Evolutionary conservation across 2,797 vertebrate genomes (phyloP), one percentile per base, ranked within the genome.

Genomic region (Harpagifer antarcticus): DNA sequence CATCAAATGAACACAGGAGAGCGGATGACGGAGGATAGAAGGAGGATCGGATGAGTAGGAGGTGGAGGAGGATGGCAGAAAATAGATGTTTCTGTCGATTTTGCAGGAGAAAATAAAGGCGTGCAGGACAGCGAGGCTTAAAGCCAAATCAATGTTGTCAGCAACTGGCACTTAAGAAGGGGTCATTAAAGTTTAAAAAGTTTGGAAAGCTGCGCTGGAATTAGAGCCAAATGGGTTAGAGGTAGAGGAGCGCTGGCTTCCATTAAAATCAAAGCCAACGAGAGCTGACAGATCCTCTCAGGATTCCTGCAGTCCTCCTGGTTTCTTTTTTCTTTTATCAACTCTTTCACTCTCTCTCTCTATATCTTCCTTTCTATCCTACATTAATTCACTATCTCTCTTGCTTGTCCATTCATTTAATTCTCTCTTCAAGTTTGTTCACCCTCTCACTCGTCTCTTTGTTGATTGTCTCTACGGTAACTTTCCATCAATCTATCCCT

Each of bases 61-160:
- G 84, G 86, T 76, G 80, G 82, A 76, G 80, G 82, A 82, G 79
- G 83, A 87, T 83, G 86, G 86, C 85, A 88, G 90, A 90, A 93
- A 93, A 94, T 93, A 93, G 90, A 93, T 90, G 91, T 92, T 94
- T 93, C 88, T 92, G 93, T 94, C 90, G 89, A 93, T 94, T 93
- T 91, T 87, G 88, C 78, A 78, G 82, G 68, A 87, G 87, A 92
- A 93, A 92, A 92, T 93, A 91, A 94, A 92, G 83, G 89, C 82
- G 69, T 88, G 80, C 80, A 13, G 89, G 92, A 94, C 88, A 83
- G 89, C 84, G 58, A 88, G 91, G 87, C 86, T 89, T 92, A 90
- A 92, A 94, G 90, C 89, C 86, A 93, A 94, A 95, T 94, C 92
- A 89, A 93, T 92, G 91, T 90, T 94, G 94, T 94, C 93, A 94